Percentiles rank a stretch among this genome's conserved stretches.
Evolutionary conservation across 2,797 vertebrate species (phyloP).

Genomic region (Potorous gilbertii): DNA sequence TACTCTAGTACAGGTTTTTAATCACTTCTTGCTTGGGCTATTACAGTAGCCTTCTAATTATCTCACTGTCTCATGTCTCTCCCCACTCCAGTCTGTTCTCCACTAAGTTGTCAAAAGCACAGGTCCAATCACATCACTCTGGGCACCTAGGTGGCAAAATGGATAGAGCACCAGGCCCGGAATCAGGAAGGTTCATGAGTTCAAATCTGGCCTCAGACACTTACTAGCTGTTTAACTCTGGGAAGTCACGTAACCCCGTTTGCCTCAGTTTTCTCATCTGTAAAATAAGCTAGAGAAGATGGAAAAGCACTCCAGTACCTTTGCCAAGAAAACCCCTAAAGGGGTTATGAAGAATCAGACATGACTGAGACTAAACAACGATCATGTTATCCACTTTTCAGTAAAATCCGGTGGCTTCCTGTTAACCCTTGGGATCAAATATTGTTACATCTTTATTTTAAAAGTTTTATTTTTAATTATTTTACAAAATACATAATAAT

Average conservation of each 20-base stretch:
- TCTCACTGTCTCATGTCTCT: background rate
- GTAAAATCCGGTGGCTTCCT: too few species aligned
- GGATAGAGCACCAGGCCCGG: background rate
- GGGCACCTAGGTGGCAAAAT: background rate
- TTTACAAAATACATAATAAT: too few species aligned
- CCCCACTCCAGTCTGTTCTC: background rate
- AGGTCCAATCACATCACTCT: background rate
- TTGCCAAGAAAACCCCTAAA: background rate
- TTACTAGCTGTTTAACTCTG: too few species aligned
- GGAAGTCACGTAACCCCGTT: background rate
- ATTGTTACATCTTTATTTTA: too few species aligned
- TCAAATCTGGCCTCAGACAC: too few species aligned
- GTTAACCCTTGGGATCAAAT: too few species aligned
- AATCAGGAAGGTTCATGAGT: background rate
- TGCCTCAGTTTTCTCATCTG: background rate
- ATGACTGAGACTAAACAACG: too few species aligned
- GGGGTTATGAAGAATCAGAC: too few species aligned
- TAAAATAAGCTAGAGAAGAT: background rate
- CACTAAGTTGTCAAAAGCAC: background rate
- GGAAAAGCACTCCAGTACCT: background rate
- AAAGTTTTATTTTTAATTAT: too few species aligned
- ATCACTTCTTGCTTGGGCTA: too few species aligned
- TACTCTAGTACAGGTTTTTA: too few species aligned
- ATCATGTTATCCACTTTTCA: too few species aligned
- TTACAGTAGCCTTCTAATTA: background rate